Evolutionary conservation across 53 echinoderm and acorn worm genomes (phyloP).

Genomic region (Arbacia lixula): DNA sequence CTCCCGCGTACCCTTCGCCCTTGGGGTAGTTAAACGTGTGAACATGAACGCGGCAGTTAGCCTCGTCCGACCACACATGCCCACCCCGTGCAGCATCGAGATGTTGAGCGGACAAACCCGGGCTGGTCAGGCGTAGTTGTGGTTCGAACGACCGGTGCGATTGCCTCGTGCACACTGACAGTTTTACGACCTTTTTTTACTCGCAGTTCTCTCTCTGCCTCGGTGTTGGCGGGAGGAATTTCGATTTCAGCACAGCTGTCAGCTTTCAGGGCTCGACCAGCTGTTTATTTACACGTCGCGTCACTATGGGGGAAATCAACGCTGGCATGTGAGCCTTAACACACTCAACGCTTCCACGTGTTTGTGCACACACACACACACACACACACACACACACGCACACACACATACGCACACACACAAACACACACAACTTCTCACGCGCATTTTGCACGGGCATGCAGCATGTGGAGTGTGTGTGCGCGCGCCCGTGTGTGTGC

Average conservation of each 20-base stretch:
- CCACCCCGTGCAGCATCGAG: too few species aligned
- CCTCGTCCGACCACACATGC: too few species aligned
- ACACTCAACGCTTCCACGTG: not conserved
- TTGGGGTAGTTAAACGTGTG: too few species aligned
- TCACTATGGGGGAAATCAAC: not conserved
- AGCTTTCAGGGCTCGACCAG: constrained; percentile 26
- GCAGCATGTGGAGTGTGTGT: not conserved
- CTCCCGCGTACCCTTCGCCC: too few species aligned
- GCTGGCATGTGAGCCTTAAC: constrained; percentile 10
- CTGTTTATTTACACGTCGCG: constrained; percentile 47
- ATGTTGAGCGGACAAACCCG: too few species aligned
- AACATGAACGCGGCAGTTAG: too few species aligned
- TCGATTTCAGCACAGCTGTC: constrained; percentile 37
- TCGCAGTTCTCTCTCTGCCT: not conserved
- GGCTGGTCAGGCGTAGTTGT: too few species aligned
- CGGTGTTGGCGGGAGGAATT: not conserved
- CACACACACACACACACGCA: not conserved
- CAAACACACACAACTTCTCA: not conserved
- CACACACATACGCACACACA: not conserved
- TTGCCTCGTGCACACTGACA: too few species aligned
- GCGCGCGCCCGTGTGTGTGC: not conserved
- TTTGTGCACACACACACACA: not conserved
- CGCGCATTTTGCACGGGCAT: not conserved
- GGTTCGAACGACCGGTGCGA: too few species aligned
- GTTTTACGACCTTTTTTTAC: too few species aligned